Evolutionary conservation across 2,797 vertebrate species (phyloP).

Genomic region (Acanthornis magna): DNA sequence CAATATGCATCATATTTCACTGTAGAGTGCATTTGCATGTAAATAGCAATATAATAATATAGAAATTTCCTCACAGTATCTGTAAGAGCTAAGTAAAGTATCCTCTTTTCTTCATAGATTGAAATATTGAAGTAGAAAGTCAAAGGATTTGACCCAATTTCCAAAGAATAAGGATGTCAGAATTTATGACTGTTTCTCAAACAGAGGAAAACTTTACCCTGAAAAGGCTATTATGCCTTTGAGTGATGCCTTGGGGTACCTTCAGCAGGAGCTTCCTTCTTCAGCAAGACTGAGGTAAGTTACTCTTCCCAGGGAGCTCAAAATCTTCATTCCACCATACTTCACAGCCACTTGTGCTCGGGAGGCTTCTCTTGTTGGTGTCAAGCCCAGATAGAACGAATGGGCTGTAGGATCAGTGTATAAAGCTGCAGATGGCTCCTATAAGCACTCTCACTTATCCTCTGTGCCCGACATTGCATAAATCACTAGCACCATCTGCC

Average conservation of each 20-base stretch:
- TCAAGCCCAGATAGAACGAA: background rate
- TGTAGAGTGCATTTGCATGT: background rate
- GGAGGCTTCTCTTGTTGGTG: background rate
- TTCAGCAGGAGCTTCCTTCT: background rate
- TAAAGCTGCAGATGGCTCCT: background rate
- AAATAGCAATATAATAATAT: background rate
- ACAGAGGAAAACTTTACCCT: background rate
- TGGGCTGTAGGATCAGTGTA: background rate
- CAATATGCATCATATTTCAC: background rate
- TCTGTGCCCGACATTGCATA: background rate
- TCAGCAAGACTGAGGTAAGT: background rate
- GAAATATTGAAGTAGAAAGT: background rate
- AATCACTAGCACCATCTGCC: slow-evolving; percentile 58
- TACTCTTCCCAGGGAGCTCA: background rate
- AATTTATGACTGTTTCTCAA: background rate
- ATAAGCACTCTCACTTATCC: background rate
- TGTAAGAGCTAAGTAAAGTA: background rate
- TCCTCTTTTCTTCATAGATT: background rate
- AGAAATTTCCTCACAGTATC: background rate
- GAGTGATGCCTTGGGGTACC: background rate
- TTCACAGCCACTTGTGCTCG: background rate
- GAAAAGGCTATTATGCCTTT: background rate
- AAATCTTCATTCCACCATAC: background rate
- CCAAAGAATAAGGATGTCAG: background rate
- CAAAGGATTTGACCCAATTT: background rate